Evolutionary conservation across 2,797 vertebrate species (phyloP).

Genomic region (Pyrocephalus nanus): DNA sequence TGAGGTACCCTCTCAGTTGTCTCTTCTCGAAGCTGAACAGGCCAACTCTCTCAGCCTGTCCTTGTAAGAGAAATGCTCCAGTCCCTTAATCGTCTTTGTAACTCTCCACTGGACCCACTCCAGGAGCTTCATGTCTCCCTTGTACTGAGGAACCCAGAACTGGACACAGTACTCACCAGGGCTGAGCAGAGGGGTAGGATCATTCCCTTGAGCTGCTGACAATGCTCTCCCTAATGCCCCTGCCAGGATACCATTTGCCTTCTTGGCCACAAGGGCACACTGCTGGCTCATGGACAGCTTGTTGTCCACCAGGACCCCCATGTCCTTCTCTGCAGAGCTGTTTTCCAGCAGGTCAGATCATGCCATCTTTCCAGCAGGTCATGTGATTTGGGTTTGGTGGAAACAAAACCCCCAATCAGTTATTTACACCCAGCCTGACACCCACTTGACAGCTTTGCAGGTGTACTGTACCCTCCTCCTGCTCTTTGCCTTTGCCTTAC

Average conservation of each 20-base stretch:
- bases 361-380: neutral
- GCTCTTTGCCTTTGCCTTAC: neutral
- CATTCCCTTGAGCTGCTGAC: neutral
- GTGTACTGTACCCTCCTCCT: neutral
- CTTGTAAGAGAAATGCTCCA: neutral
- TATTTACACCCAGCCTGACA: neutral
- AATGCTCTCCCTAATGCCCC: neutral
- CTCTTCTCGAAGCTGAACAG: neutral
- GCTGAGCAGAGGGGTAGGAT: neutral
- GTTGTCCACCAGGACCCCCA: neutral
- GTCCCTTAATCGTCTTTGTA: neutral
- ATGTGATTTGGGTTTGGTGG: neutral
- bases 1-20: neutral
- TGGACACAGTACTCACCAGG: neutral
- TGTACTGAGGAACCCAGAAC: neutral
- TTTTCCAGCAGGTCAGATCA: neutral
- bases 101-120: rapidly evolving
- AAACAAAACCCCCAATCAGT: neutral
- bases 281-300: neutral
- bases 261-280: neutral
- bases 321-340: neutral
- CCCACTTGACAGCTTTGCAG: neutral
- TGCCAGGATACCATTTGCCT: neutral
- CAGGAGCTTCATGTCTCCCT: neutral
- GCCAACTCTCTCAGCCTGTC: neutral